Percentiles rank a stretch among this genome's conserved stretches.
phyloP scores from a whole-genome alignment of 2,888 invertebrate genomes.

The Sphecodes monilicornis region DNA sequence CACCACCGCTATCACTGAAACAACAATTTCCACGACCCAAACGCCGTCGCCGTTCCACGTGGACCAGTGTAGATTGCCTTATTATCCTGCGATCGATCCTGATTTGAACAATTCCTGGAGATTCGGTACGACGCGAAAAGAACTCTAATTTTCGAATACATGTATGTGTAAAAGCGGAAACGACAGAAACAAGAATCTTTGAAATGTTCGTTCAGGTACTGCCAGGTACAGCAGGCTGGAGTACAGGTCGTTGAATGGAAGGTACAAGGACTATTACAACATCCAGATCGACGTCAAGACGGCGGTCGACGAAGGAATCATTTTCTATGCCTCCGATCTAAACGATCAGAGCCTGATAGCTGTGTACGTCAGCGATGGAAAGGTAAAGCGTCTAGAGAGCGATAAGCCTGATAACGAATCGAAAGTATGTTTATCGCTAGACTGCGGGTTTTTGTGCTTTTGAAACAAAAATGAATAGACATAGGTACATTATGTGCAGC shows the following conservation, averaged over 20 bases:
- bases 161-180: not conserved
- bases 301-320: slow-evolving; percentile 90
- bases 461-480: not conserved
- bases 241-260: slow-evolving; percentile 86
- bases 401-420: not conserved
- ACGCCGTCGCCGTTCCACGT: slow-evolving; percentile 74
- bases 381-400: slow-evolving; percentile 84
- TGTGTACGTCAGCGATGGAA: slow-evolving; percentile 90
- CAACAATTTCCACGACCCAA: slow-evolving; percentile 79
- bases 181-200: not conserved
- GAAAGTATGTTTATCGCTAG: not conserved
- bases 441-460: not conserved
- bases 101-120: slow-evolving; percentile 87
- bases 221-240: slow-evolving; percentile 90
- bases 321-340: slow-evolving; percentile 91
- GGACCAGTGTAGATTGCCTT: slow-evolving; percentile 85
- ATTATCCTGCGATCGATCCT: slow-evolving; percentile 85
- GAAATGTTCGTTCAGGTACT: slow-evolving; percentile 85
- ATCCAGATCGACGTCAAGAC: slow-evolving; percentile 93
- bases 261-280: slow-evolving; percentile 89
- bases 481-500: no score
- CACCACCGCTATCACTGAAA: slow-evolving; percentile 67
- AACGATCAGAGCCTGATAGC: slow-evolving; percentile 89
- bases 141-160: not conserved
- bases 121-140: slow-evolving; percentile 85